Evolutionary conservation across 2,797 vertebrate genomes (phyloP).

Genomic region (Coilia nasus): DNA sequence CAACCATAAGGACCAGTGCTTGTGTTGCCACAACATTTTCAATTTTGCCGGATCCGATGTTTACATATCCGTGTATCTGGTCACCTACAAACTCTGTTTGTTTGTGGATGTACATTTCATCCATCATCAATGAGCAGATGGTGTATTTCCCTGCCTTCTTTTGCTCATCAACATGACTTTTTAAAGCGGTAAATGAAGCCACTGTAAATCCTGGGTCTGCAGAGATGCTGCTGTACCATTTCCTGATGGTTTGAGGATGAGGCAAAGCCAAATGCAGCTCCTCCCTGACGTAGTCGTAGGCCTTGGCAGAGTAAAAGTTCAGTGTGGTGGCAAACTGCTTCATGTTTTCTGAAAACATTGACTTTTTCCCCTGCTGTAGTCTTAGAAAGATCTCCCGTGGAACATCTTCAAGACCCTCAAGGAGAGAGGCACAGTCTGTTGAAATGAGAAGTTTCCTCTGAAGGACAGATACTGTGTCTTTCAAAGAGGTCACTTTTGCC

Average conservation of each 20-base stretch:
- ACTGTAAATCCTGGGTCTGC: neutral
- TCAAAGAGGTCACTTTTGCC: too few species aligned
- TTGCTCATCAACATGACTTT: neutral
- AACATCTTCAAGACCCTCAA: neutral
- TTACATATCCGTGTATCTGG: neutral
- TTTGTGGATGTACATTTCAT: neutral
- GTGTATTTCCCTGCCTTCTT: neutral
- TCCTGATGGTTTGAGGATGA: neutral
- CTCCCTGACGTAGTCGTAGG: neutral
- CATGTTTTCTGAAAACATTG: neutral
- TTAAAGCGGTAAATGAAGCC: neutral
- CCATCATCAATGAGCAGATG: neutral
- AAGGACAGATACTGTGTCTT: too few species aligned
- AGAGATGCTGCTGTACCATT: neutral
- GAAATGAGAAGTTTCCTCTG: too few species aligned
- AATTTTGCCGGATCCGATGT: neutral
- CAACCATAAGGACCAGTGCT: neutral
- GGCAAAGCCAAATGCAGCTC: neutral
- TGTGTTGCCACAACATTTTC: neutral
- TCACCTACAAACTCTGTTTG: neutral
- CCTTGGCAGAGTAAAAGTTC: neutral
- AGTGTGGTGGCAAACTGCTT: slow-evolving; percentile 1
- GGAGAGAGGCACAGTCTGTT: neutral
- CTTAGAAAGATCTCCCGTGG: too few species aligned
- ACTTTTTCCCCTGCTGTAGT: neutral